Conservation (phyloP, 2,113 vertebrate genomes). For the Antidorcas marsupialis region DNA sequence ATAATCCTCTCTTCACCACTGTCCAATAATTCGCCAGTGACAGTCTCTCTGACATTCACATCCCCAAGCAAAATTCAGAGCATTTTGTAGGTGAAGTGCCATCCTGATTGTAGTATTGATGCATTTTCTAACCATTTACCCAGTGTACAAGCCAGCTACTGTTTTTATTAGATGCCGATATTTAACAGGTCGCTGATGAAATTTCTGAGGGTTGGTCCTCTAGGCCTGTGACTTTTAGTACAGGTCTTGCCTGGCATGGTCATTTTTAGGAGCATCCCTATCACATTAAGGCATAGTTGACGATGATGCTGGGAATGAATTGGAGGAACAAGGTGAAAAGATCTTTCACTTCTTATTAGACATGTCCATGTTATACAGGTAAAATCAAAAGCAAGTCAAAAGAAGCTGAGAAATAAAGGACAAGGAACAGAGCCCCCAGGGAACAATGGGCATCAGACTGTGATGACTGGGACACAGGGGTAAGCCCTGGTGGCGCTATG, state of each 20-base stretch:
- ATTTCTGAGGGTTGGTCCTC: not conserved
- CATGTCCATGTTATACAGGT: not conserved
- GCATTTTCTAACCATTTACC: not conserved
- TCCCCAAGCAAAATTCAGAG: not conserved
- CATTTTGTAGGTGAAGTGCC: not conserved
- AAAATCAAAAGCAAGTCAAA: not conserved
- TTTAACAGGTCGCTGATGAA: not conserved
- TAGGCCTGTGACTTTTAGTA: not conserved
- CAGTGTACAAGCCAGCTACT: too few species aligned
- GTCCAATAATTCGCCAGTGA: not conserved
- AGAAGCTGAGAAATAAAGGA: not conserved
- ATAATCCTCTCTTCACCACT: not conserved
- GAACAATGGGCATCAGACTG: not conserved
- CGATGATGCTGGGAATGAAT: not conserved
- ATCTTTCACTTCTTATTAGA: not conserved
- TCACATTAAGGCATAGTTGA: not conserved
- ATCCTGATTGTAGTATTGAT: fast-evolving
- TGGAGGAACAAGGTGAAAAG: not conserved
- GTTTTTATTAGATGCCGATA: not conserved
- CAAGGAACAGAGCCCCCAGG: not conserved
- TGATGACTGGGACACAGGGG: fast-evolving
- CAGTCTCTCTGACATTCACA: not conserved
- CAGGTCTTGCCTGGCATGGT: not conserved
- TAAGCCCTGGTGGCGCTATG: fast-evolving
- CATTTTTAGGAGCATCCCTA: not conserved